phyloP scores from a whole-genome alignment of 2,113 vertebrate species.

The Odocoileus hemionus region DNA sequence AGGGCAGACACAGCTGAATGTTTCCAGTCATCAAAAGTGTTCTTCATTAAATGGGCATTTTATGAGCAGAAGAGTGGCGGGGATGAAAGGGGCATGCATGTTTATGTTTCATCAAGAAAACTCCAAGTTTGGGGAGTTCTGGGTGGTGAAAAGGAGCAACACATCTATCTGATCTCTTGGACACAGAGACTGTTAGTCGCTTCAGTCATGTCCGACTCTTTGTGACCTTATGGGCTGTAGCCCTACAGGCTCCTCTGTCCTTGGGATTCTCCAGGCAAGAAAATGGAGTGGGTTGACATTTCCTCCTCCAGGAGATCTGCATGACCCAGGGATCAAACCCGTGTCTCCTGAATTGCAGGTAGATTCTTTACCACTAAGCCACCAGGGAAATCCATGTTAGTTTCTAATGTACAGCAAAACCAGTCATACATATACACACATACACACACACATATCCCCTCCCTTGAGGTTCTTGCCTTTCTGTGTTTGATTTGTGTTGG shows the following conservation, averaged over 20 bases:
- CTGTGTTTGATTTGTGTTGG: neutral
- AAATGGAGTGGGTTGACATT: neutral
- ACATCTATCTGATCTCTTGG: neutral
- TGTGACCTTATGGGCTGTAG: neutral
- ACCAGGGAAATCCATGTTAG: neutral
- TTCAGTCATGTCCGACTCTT: neutral
- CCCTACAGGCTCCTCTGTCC: neutral
- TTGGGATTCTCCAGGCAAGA: neutral
- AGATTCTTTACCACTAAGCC: neutral
- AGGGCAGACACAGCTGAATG: constrained; percentile 47
- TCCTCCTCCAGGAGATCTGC: neutral
- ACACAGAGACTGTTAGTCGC: neutral
- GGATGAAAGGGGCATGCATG: constrained; percentile 22
- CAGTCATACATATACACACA: neutral
- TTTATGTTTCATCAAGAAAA: constrained; percentile 65
- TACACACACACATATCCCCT: neutral
- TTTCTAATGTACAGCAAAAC: neutral
- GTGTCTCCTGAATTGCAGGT: neutral
- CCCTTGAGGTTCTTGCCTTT: neutral
- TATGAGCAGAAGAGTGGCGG: neutral
- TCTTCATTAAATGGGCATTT: neutral
- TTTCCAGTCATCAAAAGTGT: constrained; percentile 50
- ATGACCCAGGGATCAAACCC: neutral
- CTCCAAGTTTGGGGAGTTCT: neutral
- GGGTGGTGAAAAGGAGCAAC: constrained; percentile 29